Evolutionary conservation across 2,888 invertebrate species (phyloP).

Genomic region (Sympetrum striolatum): DNA sequence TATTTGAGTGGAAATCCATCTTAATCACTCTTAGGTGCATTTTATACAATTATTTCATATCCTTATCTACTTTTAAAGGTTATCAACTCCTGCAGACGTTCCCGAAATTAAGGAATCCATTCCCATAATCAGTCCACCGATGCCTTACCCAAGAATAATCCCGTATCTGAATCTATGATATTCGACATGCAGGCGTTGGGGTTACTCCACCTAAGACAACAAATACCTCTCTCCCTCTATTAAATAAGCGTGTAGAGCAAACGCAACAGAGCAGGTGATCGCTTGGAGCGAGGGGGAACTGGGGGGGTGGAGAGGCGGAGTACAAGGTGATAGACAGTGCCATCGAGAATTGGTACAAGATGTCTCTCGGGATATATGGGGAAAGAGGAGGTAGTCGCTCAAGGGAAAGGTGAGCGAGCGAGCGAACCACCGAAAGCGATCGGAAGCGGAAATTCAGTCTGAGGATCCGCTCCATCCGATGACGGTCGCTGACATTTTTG

Average conservation of each 20-base stretch:
- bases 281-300: neutral
- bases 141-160: no score
- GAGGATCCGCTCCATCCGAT: no score
- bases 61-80: no score
- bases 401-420: neutral
- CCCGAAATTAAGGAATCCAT: no score
- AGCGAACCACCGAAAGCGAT: neutral
- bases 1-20: no score
- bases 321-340: slow-evolving; percentile 41
- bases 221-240: neutral
- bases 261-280: neutral
- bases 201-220: neutral
- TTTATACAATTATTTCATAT: no score
- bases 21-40: no score
- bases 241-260: neutral
- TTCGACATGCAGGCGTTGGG: neutral
- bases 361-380: slow-evolving; percentile 33
- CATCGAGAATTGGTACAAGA: slow-evolving; percentile 41
- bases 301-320: neutral
- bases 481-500: neutral
- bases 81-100: no score
- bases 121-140: no score
- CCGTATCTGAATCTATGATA: neutral
- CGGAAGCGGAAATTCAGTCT: neutral
- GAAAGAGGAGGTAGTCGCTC: neutral